Evolutionary conservation across 2,888 invertebrate genomes (phyloP), one percentile per base, ranked within the genome.

Genomic region (Drosophila falleni): DNA sequence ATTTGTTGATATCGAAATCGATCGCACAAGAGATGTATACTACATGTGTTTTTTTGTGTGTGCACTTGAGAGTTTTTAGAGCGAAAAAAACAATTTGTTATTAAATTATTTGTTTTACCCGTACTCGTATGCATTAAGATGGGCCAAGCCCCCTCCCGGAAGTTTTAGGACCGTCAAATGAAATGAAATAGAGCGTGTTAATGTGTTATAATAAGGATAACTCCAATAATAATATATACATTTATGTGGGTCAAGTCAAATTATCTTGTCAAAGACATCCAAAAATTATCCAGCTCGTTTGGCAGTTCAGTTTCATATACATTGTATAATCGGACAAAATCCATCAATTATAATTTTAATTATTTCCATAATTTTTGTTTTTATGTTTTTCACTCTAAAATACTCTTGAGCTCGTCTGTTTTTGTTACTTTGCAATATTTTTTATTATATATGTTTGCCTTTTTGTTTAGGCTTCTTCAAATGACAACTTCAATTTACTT

Each of bases 41-140:
- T n/a, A 5, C 16, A 44, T 35, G 33, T 33, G 33, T 16, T 44
- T 23, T 44, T 8, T 54, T 26, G 39, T 26, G 59, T 71, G 75
- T 75, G 72, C 87, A 87, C 91, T 91, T 91, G 80, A 91, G 91
- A 91, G 91, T 91, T 91, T 91, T 91, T 91, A 91, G 91, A 91
- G 91, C 92, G 91, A 89, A 90, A 29, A 29, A 29, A 86, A 66
- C 41, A 62, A 72, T 54, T 65, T 65, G 53, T 67, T 67, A 67
- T 82, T 79, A 67, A 70, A 76, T 89, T 76, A 80, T 80, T 85
- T 84, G 75, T 66, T 68, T 59, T 59, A 71, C 76, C 56, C 70
- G 85, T 70, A 79, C 76, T 64, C 73, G 19, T 19, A 42, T 11
- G 19, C 42, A 11, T 19, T 23, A 6, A 3, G 16, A 16, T 49